phyloP scores from a whole-genome alignment of 2,113 vertebrate genomes.

The Zosterops borbonicus region DNA sequence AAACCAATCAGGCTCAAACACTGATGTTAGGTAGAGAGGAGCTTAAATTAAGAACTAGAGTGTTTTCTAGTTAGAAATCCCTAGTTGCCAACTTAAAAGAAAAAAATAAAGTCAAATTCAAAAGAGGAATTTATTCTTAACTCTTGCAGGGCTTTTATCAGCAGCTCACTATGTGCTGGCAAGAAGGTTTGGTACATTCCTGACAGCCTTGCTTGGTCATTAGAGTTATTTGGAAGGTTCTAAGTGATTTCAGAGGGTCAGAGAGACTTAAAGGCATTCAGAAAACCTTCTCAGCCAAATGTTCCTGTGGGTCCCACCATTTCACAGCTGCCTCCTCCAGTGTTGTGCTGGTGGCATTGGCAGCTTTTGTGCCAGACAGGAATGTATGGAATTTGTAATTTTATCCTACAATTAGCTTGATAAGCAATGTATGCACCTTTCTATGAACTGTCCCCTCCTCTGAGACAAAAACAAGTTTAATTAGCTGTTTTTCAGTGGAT shows the following conservation, averaged over 20 bases:
- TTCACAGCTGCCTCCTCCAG: background rate
- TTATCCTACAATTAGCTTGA: background rate
- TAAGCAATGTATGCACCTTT: background rate
- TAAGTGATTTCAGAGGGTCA: background rate
- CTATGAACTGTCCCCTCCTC: background rate
- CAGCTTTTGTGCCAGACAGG: background rate
- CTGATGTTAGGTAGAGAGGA: background rate
- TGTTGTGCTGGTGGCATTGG: background rate
- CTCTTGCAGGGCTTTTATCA: background rate
- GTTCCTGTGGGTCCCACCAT: background rate
- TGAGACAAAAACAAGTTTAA: background rate
- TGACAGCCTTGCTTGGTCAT: background rate
- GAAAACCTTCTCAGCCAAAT: background rate
- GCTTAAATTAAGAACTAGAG: background rate
- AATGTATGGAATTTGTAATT: background rate
- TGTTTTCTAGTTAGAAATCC: background rate
- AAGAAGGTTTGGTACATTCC: background rate
- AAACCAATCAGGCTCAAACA: background rate
- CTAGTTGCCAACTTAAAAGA: background rate
- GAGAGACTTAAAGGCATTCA: background rate
- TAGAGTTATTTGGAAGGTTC: background rate
- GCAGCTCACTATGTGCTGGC: background rate
- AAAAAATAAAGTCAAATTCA: background rate
- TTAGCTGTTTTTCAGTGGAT: background rate
- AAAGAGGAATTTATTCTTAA: background rate